Conservation (phyloP, 2,797 vertebrate species). For the Chaetophractus vellerosus region DNA sequence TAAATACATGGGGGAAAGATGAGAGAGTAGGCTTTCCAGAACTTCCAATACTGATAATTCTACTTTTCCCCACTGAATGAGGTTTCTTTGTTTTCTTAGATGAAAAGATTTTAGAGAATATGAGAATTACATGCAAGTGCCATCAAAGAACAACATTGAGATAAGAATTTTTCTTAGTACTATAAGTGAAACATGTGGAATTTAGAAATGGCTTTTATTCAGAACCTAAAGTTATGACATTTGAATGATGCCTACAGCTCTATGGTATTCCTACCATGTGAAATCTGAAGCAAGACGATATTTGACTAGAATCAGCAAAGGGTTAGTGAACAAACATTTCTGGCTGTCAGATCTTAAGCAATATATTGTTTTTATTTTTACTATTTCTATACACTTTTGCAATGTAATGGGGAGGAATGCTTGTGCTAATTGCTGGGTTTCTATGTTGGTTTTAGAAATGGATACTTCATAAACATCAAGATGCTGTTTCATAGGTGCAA, state of each 20-base stretch:
- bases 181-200: neutral
- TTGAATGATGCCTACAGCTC: neutral
- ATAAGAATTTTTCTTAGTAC: neutral
- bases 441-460: constrained; percentile 68
- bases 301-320: constrained; percentile 45
- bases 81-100: constrained; percentile 38
- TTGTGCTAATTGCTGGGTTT: neutral
- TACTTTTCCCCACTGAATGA: neutral
- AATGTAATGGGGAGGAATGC: neutral
- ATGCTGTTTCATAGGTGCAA: neutral
- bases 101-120: constrained; percentile 30
- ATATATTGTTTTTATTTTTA: constrained; percentile 41
- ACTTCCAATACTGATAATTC: neutral
- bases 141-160: neutral
- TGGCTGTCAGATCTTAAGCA: constrained; percentile 19
- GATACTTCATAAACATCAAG: constrained; percentile 29
- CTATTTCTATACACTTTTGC: neutral
- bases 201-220: constrained; percentile 62
- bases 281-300: neutral
- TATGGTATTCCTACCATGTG: neutral
- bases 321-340: constrained; percentile 47
- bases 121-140: neutral
- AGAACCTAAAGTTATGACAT: constrained; percentile 2
- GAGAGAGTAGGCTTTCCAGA: neutral
- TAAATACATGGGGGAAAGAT: neutral